phyloP scores from a whole-genome alignment of 2,113 vertebrate genomes.

The Phainopepla nitens region DNA sequence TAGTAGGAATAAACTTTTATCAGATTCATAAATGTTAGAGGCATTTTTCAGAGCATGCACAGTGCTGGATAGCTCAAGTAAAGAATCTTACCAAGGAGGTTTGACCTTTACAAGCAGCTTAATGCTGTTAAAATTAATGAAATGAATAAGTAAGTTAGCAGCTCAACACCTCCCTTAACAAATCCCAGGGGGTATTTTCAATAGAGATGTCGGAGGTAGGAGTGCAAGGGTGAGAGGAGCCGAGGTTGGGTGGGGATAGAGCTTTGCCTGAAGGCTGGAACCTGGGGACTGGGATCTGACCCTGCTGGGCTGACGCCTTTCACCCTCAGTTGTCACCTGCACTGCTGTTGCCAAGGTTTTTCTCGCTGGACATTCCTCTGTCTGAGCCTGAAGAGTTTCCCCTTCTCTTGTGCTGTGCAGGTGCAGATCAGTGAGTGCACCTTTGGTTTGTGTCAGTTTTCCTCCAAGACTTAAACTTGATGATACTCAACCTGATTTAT shows the following conservation, averaged over 20 bases:
- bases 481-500: background rate
- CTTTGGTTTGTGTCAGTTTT: background rate
- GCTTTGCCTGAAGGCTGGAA: background rate
- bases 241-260: background rate
- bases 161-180: background rate
- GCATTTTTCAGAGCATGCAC: background rate
- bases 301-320: background rate
- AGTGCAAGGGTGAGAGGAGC: background rate
- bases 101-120: constrained; percentile 23
- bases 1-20: background rate
- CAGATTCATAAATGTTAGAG: background rate
- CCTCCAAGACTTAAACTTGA: background rate
- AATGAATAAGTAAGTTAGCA: constrained; percentile 14
- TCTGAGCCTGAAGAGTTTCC: background rate
- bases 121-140: constrained; percentile 31
- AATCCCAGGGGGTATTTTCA: background rate
- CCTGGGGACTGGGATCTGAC: background rate
- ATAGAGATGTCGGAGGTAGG: background rate
- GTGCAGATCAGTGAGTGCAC: background rate
- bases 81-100: background rate
- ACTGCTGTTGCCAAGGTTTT: background rate
- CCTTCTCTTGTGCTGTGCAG: background rate
- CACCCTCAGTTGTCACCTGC: background rate
- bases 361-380: background rate
- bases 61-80: background rate